Conservation (phyloP, 2,888 invertebrate genomes). For the Dryococelus australis region DNA sequence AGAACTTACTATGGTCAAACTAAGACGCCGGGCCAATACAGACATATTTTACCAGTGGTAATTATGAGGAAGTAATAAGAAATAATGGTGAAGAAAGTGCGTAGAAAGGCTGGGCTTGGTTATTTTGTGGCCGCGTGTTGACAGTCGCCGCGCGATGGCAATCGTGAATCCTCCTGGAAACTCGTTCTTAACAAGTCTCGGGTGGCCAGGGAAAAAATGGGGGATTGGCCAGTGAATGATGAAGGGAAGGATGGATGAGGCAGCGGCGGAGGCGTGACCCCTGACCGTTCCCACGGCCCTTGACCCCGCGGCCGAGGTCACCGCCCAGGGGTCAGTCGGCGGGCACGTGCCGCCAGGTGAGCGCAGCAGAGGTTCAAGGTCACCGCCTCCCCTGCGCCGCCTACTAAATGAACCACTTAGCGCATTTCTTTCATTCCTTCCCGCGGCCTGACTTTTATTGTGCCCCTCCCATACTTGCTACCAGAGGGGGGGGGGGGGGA, state of each 20-base stretch:
- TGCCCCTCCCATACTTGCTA: not conserved
- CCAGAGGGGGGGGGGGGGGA: no score
- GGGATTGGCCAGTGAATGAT: not conserved
- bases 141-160: no score
- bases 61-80: no score
- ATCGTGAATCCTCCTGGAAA: not conserved
- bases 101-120: no score
- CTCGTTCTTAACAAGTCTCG: not conserved
- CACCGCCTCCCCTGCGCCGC: not conserved
- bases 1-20: no score
- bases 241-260: not conserved
- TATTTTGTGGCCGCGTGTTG: no score
- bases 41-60: no score
- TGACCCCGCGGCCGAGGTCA: not conserved
- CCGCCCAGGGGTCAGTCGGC: no score
- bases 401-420: not conserved
- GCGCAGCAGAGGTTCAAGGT: not conserved
- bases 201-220: not conserved
- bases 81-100: no score
- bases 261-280: not conserved
- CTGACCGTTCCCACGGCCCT: not conserved
- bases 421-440: not conserved
- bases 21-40: no score
- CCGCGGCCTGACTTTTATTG: not conserved
- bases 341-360: not conserved